A percentile compares a stretch with the other conserved stretches of the same genome.
Conservation (phyloP, 2,797 vertebrate species). For the Leucoraja ocellata region DNA sequence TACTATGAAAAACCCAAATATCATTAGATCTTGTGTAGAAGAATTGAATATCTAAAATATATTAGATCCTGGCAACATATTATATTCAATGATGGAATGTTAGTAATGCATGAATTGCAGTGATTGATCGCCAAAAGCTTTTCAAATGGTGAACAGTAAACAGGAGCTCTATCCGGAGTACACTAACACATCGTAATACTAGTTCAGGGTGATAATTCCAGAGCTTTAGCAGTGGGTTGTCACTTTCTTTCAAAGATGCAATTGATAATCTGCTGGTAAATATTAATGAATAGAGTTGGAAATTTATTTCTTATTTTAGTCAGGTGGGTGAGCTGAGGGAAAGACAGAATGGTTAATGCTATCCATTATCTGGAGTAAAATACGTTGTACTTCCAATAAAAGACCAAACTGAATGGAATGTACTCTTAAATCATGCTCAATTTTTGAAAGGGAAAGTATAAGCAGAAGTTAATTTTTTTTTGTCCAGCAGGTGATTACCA, state of each 20-base stretch:
- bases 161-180: background rate
- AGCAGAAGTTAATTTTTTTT: background rate
- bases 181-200: background rate
- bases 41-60: background rate
- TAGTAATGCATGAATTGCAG: too few relatives aligned
- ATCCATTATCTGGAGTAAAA: background rate
- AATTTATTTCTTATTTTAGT: background rate
- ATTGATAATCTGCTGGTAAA: background rate
- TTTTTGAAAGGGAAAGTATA: too few relatives aligned
- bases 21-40: background rate
- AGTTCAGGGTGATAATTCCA: background rate
- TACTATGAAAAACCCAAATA: background rate
- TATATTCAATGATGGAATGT: too few relatives aligned
- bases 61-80: background rate
- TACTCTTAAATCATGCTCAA: background rate
- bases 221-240: background rate
- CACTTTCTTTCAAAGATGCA: background rate
- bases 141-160: background rate
- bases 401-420: background rate
- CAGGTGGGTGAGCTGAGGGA: background rate
- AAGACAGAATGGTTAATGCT: background rate
- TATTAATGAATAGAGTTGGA: background rate
- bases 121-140: background rate
- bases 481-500: background rate
- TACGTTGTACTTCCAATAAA: background rate